Conservation (phyloP, 2,888 invertebrate species). For the Drosophila formosana region DNA sequence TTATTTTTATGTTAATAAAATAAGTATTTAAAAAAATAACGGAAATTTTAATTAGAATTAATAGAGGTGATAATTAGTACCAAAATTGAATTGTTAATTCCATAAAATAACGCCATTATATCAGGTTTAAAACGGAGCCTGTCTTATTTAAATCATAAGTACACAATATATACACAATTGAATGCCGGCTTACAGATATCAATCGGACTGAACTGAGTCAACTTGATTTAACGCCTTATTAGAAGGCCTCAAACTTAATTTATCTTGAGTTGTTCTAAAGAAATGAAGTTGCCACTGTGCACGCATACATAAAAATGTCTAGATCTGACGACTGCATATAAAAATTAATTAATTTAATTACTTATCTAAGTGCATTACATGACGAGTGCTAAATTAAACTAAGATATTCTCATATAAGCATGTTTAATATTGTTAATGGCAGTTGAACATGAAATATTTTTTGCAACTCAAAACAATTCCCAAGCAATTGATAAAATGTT, state of each 20-base stretch:
- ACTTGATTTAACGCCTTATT: conserved; percentile 42
- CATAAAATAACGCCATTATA: not conserved
- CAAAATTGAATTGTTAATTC: not conserved
- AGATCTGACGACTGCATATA: conserved; percentile 58
- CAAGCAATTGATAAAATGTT: conserved; percentile 26
- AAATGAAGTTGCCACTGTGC: conserved; percentile 48
- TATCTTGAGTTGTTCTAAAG: conserved; percentile 20
- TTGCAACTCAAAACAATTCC: conserved; percentile 37
- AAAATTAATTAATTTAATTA: conserved; percentile 78
- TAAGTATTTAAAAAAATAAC: too few species aligned
- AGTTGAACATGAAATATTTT: conserved; percentile 53
- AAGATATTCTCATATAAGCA: conserved; percentile 25
- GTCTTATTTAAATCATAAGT: conserved; percentile 30
- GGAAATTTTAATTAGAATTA: not conserved
- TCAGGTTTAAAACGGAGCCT: not conserved
- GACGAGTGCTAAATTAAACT: conserved; percentile 40
- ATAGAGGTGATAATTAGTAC: not conserved
- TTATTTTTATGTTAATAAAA: not conserved
- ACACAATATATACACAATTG: conserved; percentile 37
- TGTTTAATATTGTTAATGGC: conserved; percentile 50
- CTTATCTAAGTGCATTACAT: conserved; percentile 63
- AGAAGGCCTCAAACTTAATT: conserved; percentile 54
- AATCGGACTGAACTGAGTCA: conserved; percentile 49
- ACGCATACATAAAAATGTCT: conserved; percentile 52
- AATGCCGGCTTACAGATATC: conserved; percentile 44